phyloP scores from a whole-genome alignment of 2,797 vertebrate species.

The Sphenopsis melanotis region DNA sequence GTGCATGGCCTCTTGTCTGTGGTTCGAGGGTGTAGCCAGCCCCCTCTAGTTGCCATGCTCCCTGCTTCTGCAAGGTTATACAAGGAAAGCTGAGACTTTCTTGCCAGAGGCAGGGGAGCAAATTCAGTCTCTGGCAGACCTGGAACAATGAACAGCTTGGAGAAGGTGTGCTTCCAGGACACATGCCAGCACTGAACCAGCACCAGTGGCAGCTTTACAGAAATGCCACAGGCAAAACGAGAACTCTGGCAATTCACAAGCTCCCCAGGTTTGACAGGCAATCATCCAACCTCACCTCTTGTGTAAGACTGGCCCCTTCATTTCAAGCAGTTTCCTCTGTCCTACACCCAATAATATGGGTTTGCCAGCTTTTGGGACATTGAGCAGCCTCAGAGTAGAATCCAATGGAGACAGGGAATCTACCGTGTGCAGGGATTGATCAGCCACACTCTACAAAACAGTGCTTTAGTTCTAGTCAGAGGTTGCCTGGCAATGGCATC shows the following conservation, averaged over 20 bases:
- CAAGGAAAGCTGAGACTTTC: constrained; percentile 16
- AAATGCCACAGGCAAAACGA: constrained; percentile 53
- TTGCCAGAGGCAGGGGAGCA: not conserved
- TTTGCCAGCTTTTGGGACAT: constrained; percentile 30
- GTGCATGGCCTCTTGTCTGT: rapidly evolving
- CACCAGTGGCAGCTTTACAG: constrained; percentile 49
- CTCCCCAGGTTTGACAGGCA: constrained; percentile 44
- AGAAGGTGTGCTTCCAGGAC: constrained; percentile 56
- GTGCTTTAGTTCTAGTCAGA: constrained; percentile 10
- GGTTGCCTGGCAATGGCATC: not conserved
- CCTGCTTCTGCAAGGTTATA: not conserved
- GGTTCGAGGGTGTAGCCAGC: not conserved
- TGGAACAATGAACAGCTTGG: constrained; percentile 17
- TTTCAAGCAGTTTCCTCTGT: constrained; percentile 18
- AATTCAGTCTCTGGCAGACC: constrained; percentile 16
- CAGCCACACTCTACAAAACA: not conserved
- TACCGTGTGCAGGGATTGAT: rapidly evolving
- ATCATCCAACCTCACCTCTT: constrained; percentile 49
- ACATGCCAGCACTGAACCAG: constrained; percentile 38
- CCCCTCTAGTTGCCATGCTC: not conserved
- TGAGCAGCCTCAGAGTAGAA: not conserved
- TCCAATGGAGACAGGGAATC: not conserved
- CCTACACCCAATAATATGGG: constrained; percentile 21
- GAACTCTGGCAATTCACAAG: constrained; percentile 43
- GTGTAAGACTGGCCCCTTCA: constrained; percentile 51